Base-by-base conservation (phyloP, 2,797 vertebrate genomes). In the Acrossocheilus fasciatus region DNA sequence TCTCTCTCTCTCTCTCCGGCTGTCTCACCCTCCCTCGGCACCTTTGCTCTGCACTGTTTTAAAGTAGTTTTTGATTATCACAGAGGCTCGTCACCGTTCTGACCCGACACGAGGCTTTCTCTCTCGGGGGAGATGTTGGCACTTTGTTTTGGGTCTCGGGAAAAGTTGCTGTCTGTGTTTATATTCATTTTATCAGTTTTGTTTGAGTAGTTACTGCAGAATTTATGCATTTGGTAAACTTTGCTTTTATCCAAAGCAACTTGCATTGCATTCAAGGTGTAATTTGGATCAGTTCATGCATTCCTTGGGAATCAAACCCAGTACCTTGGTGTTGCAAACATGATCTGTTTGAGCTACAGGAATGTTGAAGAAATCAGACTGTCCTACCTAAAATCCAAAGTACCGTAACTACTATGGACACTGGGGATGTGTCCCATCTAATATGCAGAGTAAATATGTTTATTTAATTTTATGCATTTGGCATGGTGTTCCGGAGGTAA, bases 61-160 rank as follows among this genome's bases (percentile, higher is more conserved):
- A 78, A 91, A 93, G 94, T 94, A 94, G 92, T 92, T 94, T 94
- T 91, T 92, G 84, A 94, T 94, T 90, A 93, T 92, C 92, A 93
- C 66, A 57, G 41, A 88, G 89, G 84, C 85, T 43, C 39, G 34
- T 39, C 52, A 26, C 20, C 11, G 64, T n/a, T 69, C 45, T 23
- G 80, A 69, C 80, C 64, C 1, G 64, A 39, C 64, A 52, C 64
- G 1, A 69, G 79, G 18, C 80, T 69, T 39, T 47, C 30, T 83
- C 90, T 88, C 88, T 84, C 80, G 43, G 39, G 45, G 26, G 79
- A 81, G 23, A 52, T 20, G 62, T 34, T 81, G 79, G 1, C 79
- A 69, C 79, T 68, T 68, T 68, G 79, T 80, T 80, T 81, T n/a
- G 36, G 4, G 36, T 64, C 57, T 64, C 11, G 0, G 23, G 76